phyloP scores from a whole-genome alignment of 2,113 vertebrate genomes.

The Geococcyx californianus region DNA sequence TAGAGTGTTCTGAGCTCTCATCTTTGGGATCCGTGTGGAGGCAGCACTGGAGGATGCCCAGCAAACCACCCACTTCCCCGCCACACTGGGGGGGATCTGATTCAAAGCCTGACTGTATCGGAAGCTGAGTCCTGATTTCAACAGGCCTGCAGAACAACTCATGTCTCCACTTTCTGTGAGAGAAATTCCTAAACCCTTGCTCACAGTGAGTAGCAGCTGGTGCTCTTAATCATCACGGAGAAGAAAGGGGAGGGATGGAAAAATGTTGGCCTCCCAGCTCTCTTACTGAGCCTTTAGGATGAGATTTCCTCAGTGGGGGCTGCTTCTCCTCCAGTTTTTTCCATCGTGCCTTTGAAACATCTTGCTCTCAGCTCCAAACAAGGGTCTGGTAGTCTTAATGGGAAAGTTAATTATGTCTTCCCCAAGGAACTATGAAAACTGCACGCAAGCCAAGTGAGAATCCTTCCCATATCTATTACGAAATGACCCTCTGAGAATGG shows the following conservation, averaged over 20 bases:
- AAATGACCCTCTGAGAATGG: background rate
- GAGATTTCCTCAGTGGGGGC: background rate
- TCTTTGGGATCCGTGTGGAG: background rate
- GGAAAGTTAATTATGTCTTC: background rate
- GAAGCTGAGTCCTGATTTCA: background rate
- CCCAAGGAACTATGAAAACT: background rate
- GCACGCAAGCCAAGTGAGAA: background rate
- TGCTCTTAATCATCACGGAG: background rate
- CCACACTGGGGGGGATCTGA: background rate
- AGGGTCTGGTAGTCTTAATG: background rate
- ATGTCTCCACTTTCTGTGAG: background rate
- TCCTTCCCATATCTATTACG: background rate
- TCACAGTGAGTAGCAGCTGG: slow-evolving; percentile 17
- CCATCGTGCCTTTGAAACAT: background rate
- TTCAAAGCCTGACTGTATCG: background rate
- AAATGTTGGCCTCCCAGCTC: background rate
- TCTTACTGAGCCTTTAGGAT: background rate
- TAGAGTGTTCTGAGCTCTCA: background rate
- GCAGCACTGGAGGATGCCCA: background rate
- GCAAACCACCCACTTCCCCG: background rate
- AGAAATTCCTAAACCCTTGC: slow-evolving; percentile 12
- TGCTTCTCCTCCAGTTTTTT: background rate
- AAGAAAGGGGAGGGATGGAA: background rate
- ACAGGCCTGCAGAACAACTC: background rate
- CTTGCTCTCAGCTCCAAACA: background rate